Base-by-base conservation (phyloP, 2,888 invertebrate species). In the Drosophila neutralis region DNA sequence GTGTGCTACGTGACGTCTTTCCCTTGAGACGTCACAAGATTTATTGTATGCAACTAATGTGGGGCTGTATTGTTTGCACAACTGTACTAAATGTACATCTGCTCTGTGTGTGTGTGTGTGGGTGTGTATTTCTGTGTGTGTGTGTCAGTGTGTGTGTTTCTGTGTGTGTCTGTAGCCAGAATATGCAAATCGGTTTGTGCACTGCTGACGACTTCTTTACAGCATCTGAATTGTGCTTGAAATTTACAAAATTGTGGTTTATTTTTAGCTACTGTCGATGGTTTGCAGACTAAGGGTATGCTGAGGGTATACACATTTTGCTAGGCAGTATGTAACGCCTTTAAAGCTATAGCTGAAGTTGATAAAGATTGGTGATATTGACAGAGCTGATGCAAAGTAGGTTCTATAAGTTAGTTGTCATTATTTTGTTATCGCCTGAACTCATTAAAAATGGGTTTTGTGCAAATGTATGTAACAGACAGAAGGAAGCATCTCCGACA, bases 11-110 rank as follows among this genome's bases (percentile, higher is more conserved):
- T 87, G 87, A 87, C 87, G 89, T 87, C 87, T 90, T 90, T 87
- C 87, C 83, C 84, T 76, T 66, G 90, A 78, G 88, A 88, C 90
- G 77, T 88, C 88, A 88, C 88, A 86, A 88, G 87, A 87, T 87
- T 87, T 87, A 87, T 87, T 87, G 90, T 88, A 83, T 90, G 90
- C 89, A 87, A 72, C 80, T 86, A 88, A 87, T 86, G 88, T 79
- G 80, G 56, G 80, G 56, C 52, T 70, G 72, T 81, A 68, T 73
- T 79, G 66, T 78, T 81, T 75, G 75, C 81, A 73, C 62, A 80
- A 68, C 81, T 69, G 73, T 73, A 67, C 76, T 48, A 33, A 13
- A 33, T 64, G 15, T 38, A 29, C 57, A 40, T 42, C 31, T 40
- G 68, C 21, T 54, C 15, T 38, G 40, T 59, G 49, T 52, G 13